Evolutionary conservation across 2,888 invertebrate genomes (phyloP).

Genomic region (Thysanoteuthis rhombus): DNA sequence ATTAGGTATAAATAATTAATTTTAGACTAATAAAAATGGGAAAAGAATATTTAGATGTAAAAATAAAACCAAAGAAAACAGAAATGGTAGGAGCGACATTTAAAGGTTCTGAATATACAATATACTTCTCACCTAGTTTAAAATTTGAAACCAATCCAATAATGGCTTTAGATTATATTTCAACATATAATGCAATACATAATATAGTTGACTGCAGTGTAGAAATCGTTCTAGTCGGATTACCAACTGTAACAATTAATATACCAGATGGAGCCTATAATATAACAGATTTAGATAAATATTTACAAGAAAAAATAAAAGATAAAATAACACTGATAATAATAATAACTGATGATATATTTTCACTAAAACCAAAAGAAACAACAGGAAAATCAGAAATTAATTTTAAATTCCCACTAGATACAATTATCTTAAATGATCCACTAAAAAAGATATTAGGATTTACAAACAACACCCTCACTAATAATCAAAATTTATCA

Average conservation of each 20-base stretch:
- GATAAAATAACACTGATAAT: neutral
- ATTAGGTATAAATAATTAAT: too few species aligned
- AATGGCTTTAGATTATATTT: neutral
- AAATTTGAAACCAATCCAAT: neutral
- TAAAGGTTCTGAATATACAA: neutral
- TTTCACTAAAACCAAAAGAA: neutral
- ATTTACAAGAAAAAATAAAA: neutral
- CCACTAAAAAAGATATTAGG: neutral
- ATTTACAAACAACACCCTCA: neutral
- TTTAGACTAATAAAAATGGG: neutral
- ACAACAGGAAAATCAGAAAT: neutral
- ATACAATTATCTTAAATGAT: neutral
- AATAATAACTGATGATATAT: neutral
- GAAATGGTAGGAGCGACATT: neutral
- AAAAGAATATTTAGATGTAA: neutral
- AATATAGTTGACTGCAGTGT: neutral
- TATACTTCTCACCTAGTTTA: neutral
- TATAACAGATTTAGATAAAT: neutral
- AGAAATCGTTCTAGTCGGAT: neutral
- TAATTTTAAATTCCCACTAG: neutral
- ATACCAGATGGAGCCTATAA: conserved; percentile 12
- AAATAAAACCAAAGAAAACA: neutral
- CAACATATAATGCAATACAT: neutral
- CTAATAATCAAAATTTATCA: rapidly evolving
- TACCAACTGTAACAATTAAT: neutral